Evolutionary conservation across 2,797 vertebrate genomes (phyloP).

Genomic region (Typhlichthys eigenmanni): DNA sequence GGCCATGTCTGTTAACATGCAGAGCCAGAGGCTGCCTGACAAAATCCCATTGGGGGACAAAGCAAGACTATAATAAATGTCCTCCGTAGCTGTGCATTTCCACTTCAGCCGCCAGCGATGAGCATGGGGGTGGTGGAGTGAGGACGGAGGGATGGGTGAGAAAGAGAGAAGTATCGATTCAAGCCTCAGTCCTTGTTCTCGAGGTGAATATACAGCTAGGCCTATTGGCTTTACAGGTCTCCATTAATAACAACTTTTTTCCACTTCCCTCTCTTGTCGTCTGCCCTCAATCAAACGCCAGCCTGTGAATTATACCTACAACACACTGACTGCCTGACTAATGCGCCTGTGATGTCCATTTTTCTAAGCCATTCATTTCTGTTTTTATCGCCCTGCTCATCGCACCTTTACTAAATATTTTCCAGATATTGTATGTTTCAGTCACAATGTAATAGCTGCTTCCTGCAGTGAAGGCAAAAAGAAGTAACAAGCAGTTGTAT

Average conservation of each 20-base stretch:
- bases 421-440: slow-evolving; percentile 20
- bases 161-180: slow-evolving; percentile 58
- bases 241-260: slow-evolving; percentile 58
- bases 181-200: slow-evolving; percentile 58
- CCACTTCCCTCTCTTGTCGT: slow-evolving; percentile 31
- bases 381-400: background rate
- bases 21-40: slow-evolving; percentile 30
- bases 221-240: slow-evolving; percentile 59
- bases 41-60: slow-evolving; percentile 53
- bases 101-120: slow-evolving; percentile 51
- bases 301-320: background rate
- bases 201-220: slow-evolving; percentile 59
- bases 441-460: slow-evolving; percentile 54
- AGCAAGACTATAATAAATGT: slow-evolving; percentile 60
- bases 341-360: background rate
- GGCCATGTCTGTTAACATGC: slow-evolving; percentile 49
- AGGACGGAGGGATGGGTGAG: slow-evolving; percentile 2
- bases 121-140: slow-evolving; percentile 33
- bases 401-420: background rate
- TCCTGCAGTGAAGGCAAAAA: slow-evolving; percentile 45
- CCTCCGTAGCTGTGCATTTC: slow-evolving; percentile 46
- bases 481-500: background rate
- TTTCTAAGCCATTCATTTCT: background rate
- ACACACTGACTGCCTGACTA: background rate
- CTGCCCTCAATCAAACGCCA: slow-evolving; percentile 17